Base-by-base conservation (phyloP, 2,888 invertebrate species). In the Priocnemis perturbator region DNA sequence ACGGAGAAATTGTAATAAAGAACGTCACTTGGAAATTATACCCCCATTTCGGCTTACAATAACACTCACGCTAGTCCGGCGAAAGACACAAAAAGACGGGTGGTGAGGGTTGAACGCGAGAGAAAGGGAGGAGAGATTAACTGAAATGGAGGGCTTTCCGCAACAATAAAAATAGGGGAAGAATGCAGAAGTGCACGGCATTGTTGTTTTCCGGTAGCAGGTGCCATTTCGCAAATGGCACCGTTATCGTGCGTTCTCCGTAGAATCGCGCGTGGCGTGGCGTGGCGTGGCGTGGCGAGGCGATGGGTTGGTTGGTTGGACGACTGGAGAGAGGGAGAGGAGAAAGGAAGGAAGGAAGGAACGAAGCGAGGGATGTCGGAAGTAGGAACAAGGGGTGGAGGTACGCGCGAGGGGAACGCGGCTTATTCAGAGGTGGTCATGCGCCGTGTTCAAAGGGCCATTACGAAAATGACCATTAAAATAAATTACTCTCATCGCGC, bases 401-500 rank as follows among this genome's bases (percentile, higher is more conserved):
- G 55, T 7, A 4, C 3, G 23, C 4, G 55, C 21, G 55, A 23
- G 20, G 14, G 20, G 19, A 7, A 70, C 74, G 70, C 64, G 72
- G 67, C 61, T 79, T 72, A 81, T 83, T 78, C 76, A 79, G 73
- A 65, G 60, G 71, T 70, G 77, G 70, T 72, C 78, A 69, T 76
- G 81, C 74, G 61, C 82, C 77, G 73, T 82, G 84, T 83, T 85
- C 84, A 85, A 84, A 87, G 84, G 77, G 69, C 85, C 83, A 86
- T 87, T 87, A 86, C 82, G 83, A 86, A 85, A 88, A 86, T 87
- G 84, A 86, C 85, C 83, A 86, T 86, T 85, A 85, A 87, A 88
- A 87, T 87, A 85, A 87, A 87, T 87, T 85, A 85, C 83, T 83
- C 83, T 81, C 82, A 82, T 83, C 79, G 79, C 68, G 69, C 73